phyloP scores from a whole-genome alignment of 2,888 invertebrate species.

The Morinoia aosen region DNA sequence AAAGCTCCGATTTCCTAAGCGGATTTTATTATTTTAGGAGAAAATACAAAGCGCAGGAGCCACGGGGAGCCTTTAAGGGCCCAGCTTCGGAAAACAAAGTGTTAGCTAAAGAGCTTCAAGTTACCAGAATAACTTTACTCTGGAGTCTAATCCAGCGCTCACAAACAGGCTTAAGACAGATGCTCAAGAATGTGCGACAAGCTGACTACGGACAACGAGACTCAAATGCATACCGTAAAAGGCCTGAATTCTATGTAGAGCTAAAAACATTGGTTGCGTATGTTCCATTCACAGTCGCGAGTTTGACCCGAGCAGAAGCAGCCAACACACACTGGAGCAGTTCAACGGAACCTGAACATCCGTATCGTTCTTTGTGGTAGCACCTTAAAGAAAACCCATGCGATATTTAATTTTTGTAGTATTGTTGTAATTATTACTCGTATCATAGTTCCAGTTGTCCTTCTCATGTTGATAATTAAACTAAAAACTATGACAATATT shows the following conservation, averaged over 20 bases:
- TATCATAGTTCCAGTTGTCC: no score
- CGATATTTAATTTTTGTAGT: no score
- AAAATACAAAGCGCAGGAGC: not conserved
- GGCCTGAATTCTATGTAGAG: not conserved
- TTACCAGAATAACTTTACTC: slow-evolving; percentile 19
- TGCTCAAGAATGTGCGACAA: slow-evolving; percentile 9
- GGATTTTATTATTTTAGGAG: not conserved
- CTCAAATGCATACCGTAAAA: not conserved
- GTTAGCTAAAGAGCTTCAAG: slow-evolving; percentile 16
- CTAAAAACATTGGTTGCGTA: not conserved
- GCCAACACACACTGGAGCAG: not conserved
- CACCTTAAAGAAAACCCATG: no score
- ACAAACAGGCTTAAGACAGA: slow-evolving; percentile 29
- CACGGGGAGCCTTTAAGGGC: not conserved
- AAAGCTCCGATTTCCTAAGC: not conserved
- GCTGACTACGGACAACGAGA: not conserved
- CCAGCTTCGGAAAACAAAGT: not conserved
- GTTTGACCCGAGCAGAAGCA: slow-evolving; percentile 13
- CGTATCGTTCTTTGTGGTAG: not conserved
- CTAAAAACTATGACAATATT: no score
- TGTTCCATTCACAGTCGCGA: not conserved
- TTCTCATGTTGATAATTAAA: no score
- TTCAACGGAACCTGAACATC: not conserved
- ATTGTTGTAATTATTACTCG: no score
- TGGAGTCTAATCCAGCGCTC: not conserved